These are phyloP conservation scores for Vidua chalybeata DNA, from an alignment of 2,113 vertebrate genomes.

Conservation along the genomic window DNA sequence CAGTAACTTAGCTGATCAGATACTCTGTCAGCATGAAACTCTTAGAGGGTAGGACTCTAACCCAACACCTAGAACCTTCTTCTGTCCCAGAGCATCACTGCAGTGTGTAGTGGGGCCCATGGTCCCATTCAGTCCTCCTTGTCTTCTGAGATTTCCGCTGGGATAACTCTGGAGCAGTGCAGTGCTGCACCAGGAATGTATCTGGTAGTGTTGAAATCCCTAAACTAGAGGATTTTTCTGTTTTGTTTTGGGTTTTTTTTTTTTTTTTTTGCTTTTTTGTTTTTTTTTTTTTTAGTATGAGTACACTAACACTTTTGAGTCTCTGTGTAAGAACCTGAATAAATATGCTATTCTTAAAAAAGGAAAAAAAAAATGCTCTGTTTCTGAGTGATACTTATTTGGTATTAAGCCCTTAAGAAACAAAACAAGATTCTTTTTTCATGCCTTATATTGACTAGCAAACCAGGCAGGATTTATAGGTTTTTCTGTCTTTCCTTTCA, in stretches of 20 bases:
- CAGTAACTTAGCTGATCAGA: background rate
- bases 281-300: background rate
- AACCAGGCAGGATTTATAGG: background rate
- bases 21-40: background rate
- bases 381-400: background rate
- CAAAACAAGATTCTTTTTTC: background rate
- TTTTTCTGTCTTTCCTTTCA: background rate
- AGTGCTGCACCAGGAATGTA: background rate
- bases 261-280: background rate
- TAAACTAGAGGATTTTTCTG: background rate
- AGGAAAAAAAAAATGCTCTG: rapidly evolving
- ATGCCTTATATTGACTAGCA: background rate
- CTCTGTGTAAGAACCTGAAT: background rate
- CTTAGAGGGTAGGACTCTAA: background rate
- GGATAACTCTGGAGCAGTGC: background rate
- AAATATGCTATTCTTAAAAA: background rate
- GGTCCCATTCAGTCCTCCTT: no score
- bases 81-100: background rate
- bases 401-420: background rate
- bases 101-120: rapidly evolving
- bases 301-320: background rate
- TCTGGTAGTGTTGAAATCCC: background rate
- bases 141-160: background rate
- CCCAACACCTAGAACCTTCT: background rate
- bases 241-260: no score